Evolutionary conservation across 2,113 vertebrate genomes (phyloP).

Genomic region (Petromus typicus): DNA sequence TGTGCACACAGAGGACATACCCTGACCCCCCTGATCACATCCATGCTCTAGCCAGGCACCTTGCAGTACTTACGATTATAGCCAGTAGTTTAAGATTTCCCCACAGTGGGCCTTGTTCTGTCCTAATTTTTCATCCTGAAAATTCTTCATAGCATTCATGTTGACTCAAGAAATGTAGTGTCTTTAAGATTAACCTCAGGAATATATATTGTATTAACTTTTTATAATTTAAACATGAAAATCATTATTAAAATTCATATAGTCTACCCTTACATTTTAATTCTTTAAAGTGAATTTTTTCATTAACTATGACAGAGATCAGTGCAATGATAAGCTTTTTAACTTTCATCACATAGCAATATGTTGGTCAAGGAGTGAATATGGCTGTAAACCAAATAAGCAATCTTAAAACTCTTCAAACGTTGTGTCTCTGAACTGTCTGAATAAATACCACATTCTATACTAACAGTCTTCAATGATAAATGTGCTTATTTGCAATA

Average conservation of each 20-base stretch:
- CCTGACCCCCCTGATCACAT: constrained; percentile 61
- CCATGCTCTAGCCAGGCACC: constrained; percentile 39
- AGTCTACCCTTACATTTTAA: constrained; percentile 55
- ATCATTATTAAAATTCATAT: constrained; percentile 73
- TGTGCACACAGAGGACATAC: constrained; percentile 50
- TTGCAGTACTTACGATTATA: constrained; percentile 59
- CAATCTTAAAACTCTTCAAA: constrained; percentile 76
- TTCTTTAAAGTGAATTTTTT: constrained; percentile 74
- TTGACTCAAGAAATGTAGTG: constrained; percentile 73
- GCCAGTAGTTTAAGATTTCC: constrained; percentile 63
- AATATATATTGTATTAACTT: constrained; percentile 77
- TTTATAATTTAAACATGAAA: constrained; percentile 73
- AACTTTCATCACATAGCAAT: constrained; percentile 60
- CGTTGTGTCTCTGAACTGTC: neutral
- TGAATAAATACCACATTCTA: constrained; percentile 73
- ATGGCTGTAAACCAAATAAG: constrained; percentile 72
- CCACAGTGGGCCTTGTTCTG: constrained; percentile 59
- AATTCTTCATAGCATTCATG: constrained; percentile 62
- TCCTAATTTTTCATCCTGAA: constrained; percentile 73
- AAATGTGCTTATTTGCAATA: constrained; percentile 72
- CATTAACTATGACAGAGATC: constrained; percentile 48
- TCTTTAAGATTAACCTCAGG: constrained; percentile 72
- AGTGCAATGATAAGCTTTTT: constrained; percentile 68
- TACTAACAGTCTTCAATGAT: constrained; percentile 70
- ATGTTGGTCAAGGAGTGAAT: constrained; percentile 32